Conservation (phyloP, 2,888 invertebrate species). For the Rhagium mordax region DNA sequence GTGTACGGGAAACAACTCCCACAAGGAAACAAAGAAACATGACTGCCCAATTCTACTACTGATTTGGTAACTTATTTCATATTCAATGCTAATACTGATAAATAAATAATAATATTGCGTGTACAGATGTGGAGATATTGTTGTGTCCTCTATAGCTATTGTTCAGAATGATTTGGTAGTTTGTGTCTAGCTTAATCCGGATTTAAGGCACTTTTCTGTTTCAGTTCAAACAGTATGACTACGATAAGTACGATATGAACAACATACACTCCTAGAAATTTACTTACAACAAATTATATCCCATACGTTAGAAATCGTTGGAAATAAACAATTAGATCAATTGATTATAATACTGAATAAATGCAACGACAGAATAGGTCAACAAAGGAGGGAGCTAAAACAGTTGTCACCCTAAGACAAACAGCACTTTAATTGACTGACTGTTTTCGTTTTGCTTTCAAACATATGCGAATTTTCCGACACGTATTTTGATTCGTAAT, state of each 20-base stretch:
- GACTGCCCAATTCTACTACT: conserved; percentile 8
- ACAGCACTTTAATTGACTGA: conserved; percentile 18
- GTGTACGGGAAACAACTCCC: not conserved
- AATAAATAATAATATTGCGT: conserved; percentile 27
- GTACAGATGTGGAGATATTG: conserved; percentile 32
- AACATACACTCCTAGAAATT: conserved; percentile 21
- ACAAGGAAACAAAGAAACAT: not conserved
- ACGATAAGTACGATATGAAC: not conserved
- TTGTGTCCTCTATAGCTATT: conserved; percentile 34
- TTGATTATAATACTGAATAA: not conserved
- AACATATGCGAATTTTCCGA: conserved; percentile 22
- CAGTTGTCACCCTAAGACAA: conserved; percentile 14
- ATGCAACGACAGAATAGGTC: not conserved
- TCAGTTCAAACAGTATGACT: not conserved
- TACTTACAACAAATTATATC: conserved; percentile 2
- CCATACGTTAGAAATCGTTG: not conserved
- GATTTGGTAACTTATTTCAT: conserved; percentile 3
- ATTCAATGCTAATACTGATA: conserved; percentile 28
- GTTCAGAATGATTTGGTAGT: conserved; percentile 36
- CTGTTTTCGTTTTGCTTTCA: not conserved
- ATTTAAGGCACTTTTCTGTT: conserved; percentile 32
- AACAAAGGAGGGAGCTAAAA: conserved; percentile 9
- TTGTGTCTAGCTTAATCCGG: conserved; percentile 37
- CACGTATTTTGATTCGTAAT: not conserved
- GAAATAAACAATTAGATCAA: not conserved